A percentile compares a stretch with the other conserved stretches of the same genome.
Evolutionary conservation across 2,888 invertebrate genomes (phyloP).

Genomic region (Pristionchus japonicus): DNA sequence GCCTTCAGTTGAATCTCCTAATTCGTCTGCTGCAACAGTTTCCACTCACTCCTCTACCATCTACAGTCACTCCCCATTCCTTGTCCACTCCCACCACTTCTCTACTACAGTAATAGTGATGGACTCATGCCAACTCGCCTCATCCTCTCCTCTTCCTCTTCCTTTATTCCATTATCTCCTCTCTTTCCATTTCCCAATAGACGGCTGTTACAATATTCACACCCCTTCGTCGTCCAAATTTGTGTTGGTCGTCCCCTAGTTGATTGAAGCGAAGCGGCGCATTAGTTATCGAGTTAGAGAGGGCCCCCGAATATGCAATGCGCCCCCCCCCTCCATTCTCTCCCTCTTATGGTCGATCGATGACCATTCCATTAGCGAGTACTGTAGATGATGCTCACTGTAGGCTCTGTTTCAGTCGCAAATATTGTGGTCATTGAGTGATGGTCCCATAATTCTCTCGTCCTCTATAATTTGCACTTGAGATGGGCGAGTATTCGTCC

Average conservation of each 20-base stretch:
- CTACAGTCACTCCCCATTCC: neutral
- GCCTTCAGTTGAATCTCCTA: neutral
- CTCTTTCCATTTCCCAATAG: constrained; percentile 21
- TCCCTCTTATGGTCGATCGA: neutral
- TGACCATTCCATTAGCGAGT: too few species aligned
- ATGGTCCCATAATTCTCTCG: neutral
- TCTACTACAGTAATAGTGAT: neutral
- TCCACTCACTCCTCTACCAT: neutral
- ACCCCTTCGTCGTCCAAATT: constrained; percentile 19
- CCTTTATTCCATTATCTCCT: neutral
- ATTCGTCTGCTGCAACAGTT: neutral
- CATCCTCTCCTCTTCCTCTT: neutral
- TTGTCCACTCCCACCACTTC: neutral
- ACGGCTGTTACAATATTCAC: constrained; percentile 8
- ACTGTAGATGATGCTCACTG: neutral
- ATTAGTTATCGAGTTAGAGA: constrained; percentile 28
- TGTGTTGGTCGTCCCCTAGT: constrained; percentile 10
- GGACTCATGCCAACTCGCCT: neutral
- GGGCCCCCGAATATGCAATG: neutral
- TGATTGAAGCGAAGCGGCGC: constrained; percentile 24
- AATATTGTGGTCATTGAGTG: neutral
- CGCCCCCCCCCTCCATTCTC: neutral
- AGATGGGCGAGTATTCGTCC: neutral
- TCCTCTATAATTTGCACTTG: constrained; percentile 2
- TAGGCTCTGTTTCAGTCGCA: neutral